Conservation (phyloP, 2,888 invertebrate species). For the Drosophila infuscata region DNA sequence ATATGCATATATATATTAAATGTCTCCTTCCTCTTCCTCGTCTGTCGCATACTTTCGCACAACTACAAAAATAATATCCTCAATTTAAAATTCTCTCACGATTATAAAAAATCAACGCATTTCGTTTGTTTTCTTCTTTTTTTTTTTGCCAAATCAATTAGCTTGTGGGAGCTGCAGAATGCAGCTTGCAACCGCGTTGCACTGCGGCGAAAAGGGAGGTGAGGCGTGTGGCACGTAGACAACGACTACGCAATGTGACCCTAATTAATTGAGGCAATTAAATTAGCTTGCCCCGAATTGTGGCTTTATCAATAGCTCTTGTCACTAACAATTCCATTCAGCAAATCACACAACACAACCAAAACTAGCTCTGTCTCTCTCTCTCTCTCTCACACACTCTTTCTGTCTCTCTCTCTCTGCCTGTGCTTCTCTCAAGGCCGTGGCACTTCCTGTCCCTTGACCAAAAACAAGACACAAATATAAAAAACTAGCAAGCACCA, state of each 20-base stretch:
- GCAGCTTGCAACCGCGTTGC: not conserved
- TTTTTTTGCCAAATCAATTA: not conserved
- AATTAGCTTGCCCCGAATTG: not conserved
- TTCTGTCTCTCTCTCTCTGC: not conserved
- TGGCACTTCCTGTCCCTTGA: constrained; percentile 34
- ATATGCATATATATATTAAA: too few species aligned
- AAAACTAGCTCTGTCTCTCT: not conserved
- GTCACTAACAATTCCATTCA: constrained; percentile 5
- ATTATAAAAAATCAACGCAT: not conserved
- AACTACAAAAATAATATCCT: too few species aligned
- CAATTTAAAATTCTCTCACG: not conserved
- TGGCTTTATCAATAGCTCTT: not conserved
- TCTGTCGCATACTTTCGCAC: too few species aligned
- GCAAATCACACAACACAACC: not conserved
- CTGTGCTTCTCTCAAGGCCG: not conserved
- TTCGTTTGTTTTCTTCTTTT: not conserved
- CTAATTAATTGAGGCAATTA: constrained; percentile 6
- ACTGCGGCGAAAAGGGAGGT: not conserved
- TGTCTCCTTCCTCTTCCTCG: too few species aligned
- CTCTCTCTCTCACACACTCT: not conserved
- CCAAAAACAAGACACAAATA: constrained; percentile 24
- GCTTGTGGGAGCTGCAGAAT: not conserved
- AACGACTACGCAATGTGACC: constrained; percentile 13
- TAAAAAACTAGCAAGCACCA: constrained; percentile 1
- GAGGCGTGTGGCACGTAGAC: not conserved